Conservation (phyloP, 2,797 vertebrate species). For the Odontamblyopus rebecca region DNA sequence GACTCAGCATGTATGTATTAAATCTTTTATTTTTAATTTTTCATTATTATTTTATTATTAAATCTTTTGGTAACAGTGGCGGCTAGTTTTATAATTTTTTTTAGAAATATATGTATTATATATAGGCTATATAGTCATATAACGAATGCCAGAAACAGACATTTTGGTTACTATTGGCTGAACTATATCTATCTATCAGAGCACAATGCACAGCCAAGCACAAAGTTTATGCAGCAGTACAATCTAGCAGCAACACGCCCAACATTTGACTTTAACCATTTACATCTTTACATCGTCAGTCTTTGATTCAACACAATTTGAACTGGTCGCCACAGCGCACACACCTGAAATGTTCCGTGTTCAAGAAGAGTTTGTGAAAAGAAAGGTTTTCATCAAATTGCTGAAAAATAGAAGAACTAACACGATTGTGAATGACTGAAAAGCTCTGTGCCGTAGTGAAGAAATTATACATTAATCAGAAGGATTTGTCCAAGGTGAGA, state of each 20-base stretch:
- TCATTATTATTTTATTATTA: no score
- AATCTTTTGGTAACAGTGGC: no score
- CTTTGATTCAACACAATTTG: slow-evolving; percentile 9
- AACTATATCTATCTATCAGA: no score
- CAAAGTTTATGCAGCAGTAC: no score
- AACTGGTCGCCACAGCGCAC: slow-evolving; percentile 19
- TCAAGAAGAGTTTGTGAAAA: slow-evolving; percentile 50
- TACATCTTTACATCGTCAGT: background rate
- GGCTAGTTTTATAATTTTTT: no score
- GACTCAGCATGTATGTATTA: background rate
- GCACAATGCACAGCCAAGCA: no score
- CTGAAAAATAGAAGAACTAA: slow-evolving; percentile 38
- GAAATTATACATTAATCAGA: slow-evolving; percentile 40
- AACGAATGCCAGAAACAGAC: no score
- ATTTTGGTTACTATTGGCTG: no score
- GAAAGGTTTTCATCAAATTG: slow-evolving; percentile 39
- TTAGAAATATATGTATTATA: no score
- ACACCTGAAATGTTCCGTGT: slow-evolving; percentile 26
- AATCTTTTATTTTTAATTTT: background rate
- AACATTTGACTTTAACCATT: slow-evolving; percentile 1
- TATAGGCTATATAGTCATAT: no score
- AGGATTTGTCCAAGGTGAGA: slow-evolving; percentile 51
- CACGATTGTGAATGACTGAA: slow-evolving; percentile 53
- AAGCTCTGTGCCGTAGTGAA: slow-evolving; percentile 24
- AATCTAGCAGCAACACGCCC: no score